A percentile compares a stretch with the other conserved stretches of the same genome.
phyloP scores from a whole-genome alignment of 1,140 invertebrate species.

The Spodoptera litura region DNA sequence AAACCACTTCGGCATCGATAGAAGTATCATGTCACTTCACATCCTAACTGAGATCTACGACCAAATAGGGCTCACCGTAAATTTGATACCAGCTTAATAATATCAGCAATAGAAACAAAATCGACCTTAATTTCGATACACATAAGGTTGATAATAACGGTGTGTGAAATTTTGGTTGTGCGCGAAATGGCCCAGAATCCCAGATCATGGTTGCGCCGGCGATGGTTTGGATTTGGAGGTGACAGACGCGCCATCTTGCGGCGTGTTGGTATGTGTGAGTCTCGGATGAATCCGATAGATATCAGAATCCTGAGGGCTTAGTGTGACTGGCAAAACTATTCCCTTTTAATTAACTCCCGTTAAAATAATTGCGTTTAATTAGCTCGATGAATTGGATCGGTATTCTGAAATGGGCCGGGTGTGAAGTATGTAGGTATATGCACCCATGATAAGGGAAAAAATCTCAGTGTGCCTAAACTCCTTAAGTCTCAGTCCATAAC shows the following conservation, averaged over 20 bases:
- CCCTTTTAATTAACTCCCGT: no score
- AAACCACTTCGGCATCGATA: constrained; percentile 57
- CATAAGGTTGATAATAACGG: not conserved
- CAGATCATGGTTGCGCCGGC: constrained; percentile 62
- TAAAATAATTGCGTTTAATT: not conserved
- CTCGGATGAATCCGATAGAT: constrained; percentile 75
- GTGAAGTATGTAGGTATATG: no score
- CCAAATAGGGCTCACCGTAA: constrained; percentile 64
- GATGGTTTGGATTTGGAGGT: constrained; percentile 28
- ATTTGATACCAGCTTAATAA: constrained; percentile 35
- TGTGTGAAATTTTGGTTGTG: constrained; percentile 10
- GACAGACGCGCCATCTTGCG: constrained; percentile 48
- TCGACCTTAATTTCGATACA: not conserved
- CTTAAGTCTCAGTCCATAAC: no score
- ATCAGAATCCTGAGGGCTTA: constrained; percentile 46
- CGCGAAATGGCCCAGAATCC: constrained; percentile 62
- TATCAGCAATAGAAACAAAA: constrained; percentile 39
- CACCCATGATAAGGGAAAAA: no score
- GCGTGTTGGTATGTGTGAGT: constrained; percentile 74
- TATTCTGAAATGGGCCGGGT: no score
- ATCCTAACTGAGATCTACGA: constrained; percentile 55
- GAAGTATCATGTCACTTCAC: constrained; percentile 61
- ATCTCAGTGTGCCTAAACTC: no score
- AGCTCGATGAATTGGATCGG: not conserved
- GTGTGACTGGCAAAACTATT: not conserved